phyloP scores from a whole-genome alignment of 1,140 invertebrate genomes.

The Calliopsis andreniformis region DNA sequence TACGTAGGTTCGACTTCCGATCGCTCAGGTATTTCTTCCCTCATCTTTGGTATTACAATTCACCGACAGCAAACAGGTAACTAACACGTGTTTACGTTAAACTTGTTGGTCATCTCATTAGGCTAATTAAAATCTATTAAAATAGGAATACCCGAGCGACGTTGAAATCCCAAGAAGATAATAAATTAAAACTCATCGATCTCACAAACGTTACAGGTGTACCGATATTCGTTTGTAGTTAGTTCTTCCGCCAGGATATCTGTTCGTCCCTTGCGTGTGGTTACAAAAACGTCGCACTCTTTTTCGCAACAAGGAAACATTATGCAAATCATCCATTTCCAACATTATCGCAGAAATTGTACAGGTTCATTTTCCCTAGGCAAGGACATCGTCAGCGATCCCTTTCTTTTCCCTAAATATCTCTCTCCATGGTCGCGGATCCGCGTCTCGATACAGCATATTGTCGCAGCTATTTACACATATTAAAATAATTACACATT shows the following conservation, averaged over 20 bases:
- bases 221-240: background rate
- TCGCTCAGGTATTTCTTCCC: background rate
- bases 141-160: slow-evolving; percentile 6
- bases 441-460: slow-evolving; percentile 30
- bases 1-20: background rate
- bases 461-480: slow-evolving; percentile 47
- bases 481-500: slow-evolving; percentile 53
- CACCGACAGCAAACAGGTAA: background rate
- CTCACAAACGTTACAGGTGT: background rate
- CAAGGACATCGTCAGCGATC: background rate
- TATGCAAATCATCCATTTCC: background rate
- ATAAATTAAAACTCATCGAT: background rate
- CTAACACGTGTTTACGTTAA: background rate
- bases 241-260: background rate
- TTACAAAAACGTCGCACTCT: background rate
- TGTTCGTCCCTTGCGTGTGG: background rate
- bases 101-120: background rate
- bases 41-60: slow-evolving; percentile 24
- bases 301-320: background rate
- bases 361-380: background rate
- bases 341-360: slow-evolving; percentile 5
- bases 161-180: background rate
- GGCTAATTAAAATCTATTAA: background rate
- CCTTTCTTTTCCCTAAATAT: background rate
- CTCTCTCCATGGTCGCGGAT: background rate